Percentiles rank a stretch among this genome's conserved stretches.
Conservation (phyloP, 2,113 vertebrate genomes). For the Scalopus aquaticus region DNA sequence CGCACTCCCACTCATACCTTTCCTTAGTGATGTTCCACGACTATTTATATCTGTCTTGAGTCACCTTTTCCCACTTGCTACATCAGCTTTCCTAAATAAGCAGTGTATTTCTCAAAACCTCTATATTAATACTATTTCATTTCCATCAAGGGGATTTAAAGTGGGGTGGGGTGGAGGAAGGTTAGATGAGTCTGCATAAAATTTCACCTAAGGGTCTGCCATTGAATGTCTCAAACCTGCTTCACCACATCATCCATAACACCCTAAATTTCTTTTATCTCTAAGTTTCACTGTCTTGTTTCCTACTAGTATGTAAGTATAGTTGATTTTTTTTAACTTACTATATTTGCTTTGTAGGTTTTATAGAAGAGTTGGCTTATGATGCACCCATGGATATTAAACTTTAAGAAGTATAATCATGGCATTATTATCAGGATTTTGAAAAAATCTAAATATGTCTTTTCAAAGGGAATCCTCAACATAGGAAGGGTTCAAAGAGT, state of each 20-base stretch:
- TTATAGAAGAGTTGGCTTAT: not conserved
- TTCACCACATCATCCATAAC: not conserved
- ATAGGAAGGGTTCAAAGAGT: not conserved
- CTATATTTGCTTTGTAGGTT: not conserved
- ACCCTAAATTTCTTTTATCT: not conserved
- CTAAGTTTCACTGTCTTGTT: not conserved
- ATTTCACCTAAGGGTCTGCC: not conserved
- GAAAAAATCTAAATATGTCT: not conserved
- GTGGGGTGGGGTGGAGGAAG: not conserved
- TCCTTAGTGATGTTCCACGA: not conserved
- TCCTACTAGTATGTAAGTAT: not conserved
- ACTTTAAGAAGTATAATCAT: not conserved
- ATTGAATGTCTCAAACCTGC: not conserved
- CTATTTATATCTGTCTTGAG: not conserved
- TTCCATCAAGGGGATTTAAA: not conserved
- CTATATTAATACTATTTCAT: not conserved
- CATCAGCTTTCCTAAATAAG: not conserved
- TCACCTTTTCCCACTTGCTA: not conserved
- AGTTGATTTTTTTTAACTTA: not conserved
- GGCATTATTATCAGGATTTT: not conserved
- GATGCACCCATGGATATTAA: not conserved
- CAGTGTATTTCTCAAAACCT: not conserved
- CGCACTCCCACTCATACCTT: not conserved
- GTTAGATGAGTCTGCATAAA: not conserved
- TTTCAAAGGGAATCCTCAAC: not conserved